A percentile compares a stretch with the other conserved stretches of the same genome.
Evolutionary conservation across 2,797 vertebrate genomes (phyloP).

Genomic region (Scolopax rusticola): DNA sequence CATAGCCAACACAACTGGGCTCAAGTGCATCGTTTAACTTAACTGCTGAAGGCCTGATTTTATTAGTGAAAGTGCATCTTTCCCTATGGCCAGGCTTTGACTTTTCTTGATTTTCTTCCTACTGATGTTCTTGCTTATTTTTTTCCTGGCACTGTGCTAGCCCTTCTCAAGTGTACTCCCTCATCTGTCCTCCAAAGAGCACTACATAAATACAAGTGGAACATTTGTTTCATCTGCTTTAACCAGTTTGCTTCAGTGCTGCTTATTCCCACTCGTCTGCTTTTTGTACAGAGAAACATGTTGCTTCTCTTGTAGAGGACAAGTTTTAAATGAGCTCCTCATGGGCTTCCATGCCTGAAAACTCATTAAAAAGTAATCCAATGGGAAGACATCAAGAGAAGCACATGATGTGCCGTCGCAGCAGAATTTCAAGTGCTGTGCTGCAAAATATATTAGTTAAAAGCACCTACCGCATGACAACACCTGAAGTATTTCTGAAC

Average conservation of each 20-base stretch:
- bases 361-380: neutral
- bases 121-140: neutral
- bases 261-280: neutral
- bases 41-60: neutral
- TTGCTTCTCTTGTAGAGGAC: neutral
- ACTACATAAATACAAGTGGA: neutral
- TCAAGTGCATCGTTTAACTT: neutral
- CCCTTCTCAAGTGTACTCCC: neutral
- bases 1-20: neutral
- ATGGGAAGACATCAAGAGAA: neutral
- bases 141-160: neutral
- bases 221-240: neutral
- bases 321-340: neutral
- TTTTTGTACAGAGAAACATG: neutral
- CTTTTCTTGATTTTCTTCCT: neutral
- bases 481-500: neutral
- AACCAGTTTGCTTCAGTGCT: neutral
- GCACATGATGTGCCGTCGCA: neutral
- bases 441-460: neutral
- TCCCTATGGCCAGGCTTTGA: neutral
- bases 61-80: neutral
- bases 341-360: neutral
- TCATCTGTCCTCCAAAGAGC: neutral
- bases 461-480: neutral
- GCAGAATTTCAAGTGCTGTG: neutral